Base-by-base conservation (phyloP, 2,797 vertebrate genomes). In the Poecilia picta region DNA sequence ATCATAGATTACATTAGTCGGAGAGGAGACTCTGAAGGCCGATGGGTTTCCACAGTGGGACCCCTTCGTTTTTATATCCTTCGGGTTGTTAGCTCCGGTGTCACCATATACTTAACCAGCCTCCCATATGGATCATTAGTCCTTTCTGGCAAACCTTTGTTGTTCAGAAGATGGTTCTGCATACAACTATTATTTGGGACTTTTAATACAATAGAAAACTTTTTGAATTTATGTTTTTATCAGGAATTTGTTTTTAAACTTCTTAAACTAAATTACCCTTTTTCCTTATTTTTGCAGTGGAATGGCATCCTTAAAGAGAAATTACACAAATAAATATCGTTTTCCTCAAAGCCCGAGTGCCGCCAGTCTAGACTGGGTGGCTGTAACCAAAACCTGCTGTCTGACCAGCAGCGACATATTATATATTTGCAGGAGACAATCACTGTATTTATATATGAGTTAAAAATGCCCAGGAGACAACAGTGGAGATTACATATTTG, bases 361-460 rank as follows among this genome's bases (percentile, higher is more conserved):
- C 75, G 75, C 78, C 90, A 81, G 94, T 95, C 94, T 95, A 94
- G 95, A 95, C 95, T 83, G 88, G 75, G 75, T 81, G 90, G 89
- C 87, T 92, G 94, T 92, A 95, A 95, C 92, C 87, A 92, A 95
- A 93, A 93, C 92, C 85, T 89, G 85, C 91, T 79, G 93, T 94
- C 94, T 94, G 94, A 93, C 87, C 80, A 89, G 87, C 84, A 85
- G 94, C 95, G 95, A 95, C 92, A 94, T 92, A 87, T 94, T 90
- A 93, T 95, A 94, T 95, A 95, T 95, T 93, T 95, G 79, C 86
- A 89, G 87, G 87, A 95, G 95, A 95, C 95, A 95, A 95, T 96
- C 94, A 87, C 88, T 93, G 93, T 96, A 94, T 96, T 95, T 95
- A 95, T 95, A 92, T 93, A 89, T 74, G 87, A 94, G 89, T 95